Evolutionary conservation across 2,888 invertebrate genomes (phyloP).

Genomic region (Asteroscopus sphinx): DNA sequence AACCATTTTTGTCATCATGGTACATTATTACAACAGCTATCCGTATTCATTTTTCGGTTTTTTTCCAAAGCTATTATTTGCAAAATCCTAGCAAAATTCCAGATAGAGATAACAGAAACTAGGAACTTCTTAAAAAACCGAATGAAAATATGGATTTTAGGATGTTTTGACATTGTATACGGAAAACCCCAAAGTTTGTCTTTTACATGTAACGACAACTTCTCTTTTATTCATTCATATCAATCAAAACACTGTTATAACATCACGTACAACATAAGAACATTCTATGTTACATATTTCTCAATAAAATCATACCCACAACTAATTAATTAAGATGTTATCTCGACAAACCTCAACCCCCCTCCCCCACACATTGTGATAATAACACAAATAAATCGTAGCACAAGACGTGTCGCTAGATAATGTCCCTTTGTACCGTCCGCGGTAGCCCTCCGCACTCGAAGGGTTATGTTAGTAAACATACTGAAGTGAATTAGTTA

Average conservation of each 20-base stretch:
- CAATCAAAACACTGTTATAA: background rate
- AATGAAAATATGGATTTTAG: no score
- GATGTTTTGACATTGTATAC: no score
- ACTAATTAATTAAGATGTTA: conserved; percentile 53
- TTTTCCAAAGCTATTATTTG: no score
- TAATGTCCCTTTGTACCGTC: conserved; percentile 56
- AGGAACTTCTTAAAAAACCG: no score
- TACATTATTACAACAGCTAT: no score
- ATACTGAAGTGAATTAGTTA: conserved; percentile 9
- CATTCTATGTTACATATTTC: conserved; percentile 17
- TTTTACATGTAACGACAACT: no score
- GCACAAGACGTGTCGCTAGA: conserved; percentile 47
- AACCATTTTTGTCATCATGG: no score
- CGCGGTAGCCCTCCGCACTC: conserved; percentile 35
- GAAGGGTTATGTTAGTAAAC: conserved; percentile 55
- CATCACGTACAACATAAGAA: conserved; percentile 30
- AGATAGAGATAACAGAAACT: no score
- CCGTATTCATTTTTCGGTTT: no score
- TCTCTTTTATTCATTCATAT: background rate
- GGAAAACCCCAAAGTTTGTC: no score
- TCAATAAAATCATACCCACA: conserved; percentile 7
- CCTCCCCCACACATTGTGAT: conserved; percentile 46
- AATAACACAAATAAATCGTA: conserved; percentile 61
- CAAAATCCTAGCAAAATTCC: no score
- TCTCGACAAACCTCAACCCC: conserved; percentile 37